These are phyloP conservation scores for Automeris io DNA, from an alignment of 2,888 invertebrate genomes.

Conservation along the genomic window DNA sequence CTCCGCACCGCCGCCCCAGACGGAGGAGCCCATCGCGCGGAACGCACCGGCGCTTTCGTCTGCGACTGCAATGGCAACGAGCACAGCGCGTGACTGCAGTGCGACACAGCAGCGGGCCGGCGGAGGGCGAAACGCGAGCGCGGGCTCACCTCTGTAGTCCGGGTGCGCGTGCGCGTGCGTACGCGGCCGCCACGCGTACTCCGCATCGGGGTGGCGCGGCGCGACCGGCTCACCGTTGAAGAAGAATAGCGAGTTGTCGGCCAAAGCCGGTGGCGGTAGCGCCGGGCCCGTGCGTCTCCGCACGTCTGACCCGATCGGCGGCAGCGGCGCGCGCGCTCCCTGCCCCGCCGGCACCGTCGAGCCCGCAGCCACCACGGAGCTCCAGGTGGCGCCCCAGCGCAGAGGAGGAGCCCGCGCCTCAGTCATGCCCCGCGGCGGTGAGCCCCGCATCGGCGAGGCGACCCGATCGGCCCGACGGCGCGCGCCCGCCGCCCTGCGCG, in stretches of 20 bases:
- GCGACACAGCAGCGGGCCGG: background rate
- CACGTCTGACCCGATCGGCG: constrained; percentile 57
- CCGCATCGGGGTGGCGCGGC: constrained; percentile 18
- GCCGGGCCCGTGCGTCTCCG: constrained; percentile 36
- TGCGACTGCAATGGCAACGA: constrained; percentile 7
- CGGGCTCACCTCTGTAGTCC: constrained; percentile 34
- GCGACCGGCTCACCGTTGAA: constrained; percentile 25
- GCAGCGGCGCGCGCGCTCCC: constrained; percentile 28
- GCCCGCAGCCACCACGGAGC: constrained; percentile 41
- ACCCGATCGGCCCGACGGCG: constrained; percentile 18
- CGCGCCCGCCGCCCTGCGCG: constrained; percentile 25
- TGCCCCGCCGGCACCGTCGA: constrained; percentile 9
- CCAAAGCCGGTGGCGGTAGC: constrained; percentile 20
- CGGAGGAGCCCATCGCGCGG: constrained; percentile 25
- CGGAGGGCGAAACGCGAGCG: background rate
- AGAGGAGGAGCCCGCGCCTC: constrained; percentile 25
- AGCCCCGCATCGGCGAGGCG: constrained; percentile 14
- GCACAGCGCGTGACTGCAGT: too few relatives aligned
- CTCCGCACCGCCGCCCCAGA: constrained; percentile 34
- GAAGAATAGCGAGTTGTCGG: constrained; percentile 42
- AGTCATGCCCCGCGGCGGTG: constrained; percentile 16
- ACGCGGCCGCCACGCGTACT: constrained; percentile 22
- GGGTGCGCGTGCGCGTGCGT: constrained; percentile 16
- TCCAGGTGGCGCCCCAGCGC: constrained; percentile 55
- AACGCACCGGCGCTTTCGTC: constrained; percentile 18